These are phyloP conservation scores for Imbricaverruca yamaguchii DNA, from an alignment of 2,888 invertebrate species.

Conservation along the genomic window DNA sequence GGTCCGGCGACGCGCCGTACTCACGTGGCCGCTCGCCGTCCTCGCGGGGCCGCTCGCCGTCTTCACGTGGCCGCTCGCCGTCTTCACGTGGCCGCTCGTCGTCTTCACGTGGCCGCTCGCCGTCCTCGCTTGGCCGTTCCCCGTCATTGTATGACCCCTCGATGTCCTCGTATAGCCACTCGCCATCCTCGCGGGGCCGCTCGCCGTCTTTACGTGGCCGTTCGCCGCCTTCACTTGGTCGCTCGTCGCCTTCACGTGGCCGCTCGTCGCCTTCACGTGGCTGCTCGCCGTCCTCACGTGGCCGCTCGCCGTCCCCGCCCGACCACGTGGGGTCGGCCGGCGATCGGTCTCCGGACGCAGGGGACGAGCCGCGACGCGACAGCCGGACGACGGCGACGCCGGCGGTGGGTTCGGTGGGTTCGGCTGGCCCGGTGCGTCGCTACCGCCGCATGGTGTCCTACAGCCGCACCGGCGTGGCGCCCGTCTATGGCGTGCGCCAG, in stretches of 20 bases:
- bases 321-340: background rate
- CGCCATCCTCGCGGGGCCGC: no score
- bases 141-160: no score
- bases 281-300: no score
- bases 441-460: slow-evolving; percentile 14
- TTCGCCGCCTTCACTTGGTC: no score
- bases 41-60: background rate
- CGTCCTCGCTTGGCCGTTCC: no score
- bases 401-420: no score
- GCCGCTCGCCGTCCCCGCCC: background rate
- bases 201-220: no score
- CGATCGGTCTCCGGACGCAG: no score
- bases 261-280: no score
- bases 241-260: background rate
- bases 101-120: background rate
- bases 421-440: background rate
- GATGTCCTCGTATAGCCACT: no score
- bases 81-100: background rate
- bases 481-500: background rate
- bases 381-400: no score
- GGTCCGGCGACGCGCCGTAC: background rate
- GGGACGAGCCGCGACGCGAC: no score
- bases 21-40: background rate
- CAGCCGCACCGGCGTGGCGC: background rate
- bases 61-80: background rate